A percentile compares a stretch with the other conserved stretches of the same genome.
phyloP scores from a whole-genome alignment of 1,140 invertebrate genomes.

The Drosophila nigrodunni region DNA sequence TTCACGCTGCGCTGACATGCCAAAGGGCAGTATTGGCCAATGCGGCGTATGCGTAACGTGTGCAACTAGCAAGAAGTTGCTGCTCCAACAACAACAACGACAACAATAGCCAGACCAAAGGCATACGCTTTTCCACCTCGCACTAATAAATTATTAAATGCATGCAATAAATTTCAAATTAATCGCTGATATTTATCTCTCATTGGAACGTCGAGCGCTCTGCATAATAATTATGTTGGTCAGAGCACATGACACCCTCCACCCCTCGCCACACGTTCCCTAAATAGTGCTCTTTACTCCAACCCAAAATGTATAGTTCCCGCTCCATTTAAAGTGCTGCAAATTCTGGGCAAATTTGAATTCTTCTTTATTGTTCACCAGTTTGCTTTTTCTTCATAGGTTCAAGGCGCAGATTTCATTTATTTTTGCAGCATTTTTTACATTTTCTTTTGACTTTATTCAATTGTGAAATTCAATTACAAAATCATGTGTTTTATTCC shows the following conservation, averaged over 20 bases:
- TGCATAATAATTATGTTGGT: slow-evolving; percentile 65
- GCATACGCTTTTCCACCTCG: slow-evolving; percentile 27
- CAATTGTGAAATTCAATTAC: not conserved
- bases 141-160: slow-evolving; percentile 83
- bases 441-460: not conserved
- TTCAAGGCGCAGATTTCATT: not conserved
- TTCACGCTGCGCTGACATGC: slow-evolving; percentile 44
- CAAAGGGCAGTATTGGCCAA: slow-evolving; percentile 53
- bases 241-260: not conserved
- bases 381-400: not conserved
- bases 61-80: slow-evolving; percentile 38
- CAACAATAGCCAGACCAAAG: slow-evolving; percentile 49
- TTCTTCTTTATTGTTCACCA: not conserved
- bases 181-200: slow-evolving; percentile 83
- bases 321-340: not conserved
- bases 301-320: not conserved
- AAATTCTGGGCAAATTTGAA: not conserved
- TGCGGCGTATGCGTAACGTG: slow-evolving; percentile 72
- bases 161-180: slow-evolving; percentile 82
- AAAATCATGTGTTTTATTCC: not conserved
- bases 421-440: not conserved
- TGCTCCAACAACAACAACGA: slow-evolving; percentile 14
- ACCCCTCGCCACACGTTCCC: not conserved
- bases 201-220: slow-evolving; percentile 49
- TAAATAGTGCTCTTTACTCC: not conserved